phyloP scores from a whole-genome alignment of 2,797 vertebrate genomes.

The Rhincodon typus region DNA sequence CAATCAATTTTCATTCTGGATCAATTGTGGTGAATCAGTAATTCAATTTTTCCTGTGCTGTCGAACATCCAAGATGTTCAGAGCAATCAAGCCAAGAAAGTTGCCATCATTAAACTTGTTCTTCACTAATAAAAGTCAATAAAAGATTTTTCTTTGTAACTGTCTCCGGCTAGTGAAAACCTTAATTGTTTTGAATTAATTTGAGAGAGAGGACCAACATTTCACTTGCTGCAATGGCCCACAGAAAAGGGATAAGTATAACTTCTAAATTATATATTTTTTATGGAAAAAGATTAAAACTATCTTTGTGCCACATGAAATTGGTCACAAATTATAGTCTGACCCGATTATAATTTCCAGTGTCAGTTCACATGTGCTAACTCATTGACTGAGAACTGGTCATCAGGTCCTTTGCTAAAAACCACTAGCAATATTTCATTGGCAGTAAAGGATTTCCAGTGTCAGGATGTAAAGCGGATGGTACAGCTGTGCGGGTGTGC shows the following conservation, averaged over 20 bases:
- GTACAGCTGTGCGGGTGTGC: too few species aligned
- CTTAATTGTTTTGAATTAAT: background rate
- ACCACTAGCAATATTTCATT: background rate
- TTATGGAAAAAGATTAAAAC: background rate
- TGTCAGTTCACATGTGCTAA: background rate
- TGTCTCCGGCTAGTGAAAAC: background rate
- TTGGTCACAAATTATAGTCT: background rate
- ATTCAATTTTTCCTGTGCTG: background rate
- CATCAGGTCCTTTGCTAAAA: background rate
- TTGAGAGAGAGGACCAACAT: background rate
- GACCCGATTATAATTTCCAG: background rate
- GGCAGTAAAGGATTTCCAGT: too few species aligned
- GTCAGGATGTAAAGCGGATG: too few species aligned
- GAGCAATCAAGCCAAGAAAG: background rate
- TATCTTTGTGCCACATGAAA: background rate
- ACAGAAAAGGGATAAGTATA: background rate
- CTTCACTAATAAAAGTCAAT: background rate
- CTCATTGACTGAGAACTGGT: background rate
- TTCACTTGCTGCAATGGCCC: background rate
- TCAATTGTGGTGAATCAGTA: background rate
- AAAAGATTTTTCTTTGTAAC: background rate
- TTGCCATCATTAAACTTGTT: background rate
- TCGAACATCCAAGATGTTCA: background rate
- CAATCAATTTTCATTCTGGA: background rate
- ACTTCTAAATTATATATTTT: background rate